These are phyloP conservation scores for Nothocercus julius DNA, from an alignment of 2,113 vertebrate species.

Conservation along the genomic window DNA sequence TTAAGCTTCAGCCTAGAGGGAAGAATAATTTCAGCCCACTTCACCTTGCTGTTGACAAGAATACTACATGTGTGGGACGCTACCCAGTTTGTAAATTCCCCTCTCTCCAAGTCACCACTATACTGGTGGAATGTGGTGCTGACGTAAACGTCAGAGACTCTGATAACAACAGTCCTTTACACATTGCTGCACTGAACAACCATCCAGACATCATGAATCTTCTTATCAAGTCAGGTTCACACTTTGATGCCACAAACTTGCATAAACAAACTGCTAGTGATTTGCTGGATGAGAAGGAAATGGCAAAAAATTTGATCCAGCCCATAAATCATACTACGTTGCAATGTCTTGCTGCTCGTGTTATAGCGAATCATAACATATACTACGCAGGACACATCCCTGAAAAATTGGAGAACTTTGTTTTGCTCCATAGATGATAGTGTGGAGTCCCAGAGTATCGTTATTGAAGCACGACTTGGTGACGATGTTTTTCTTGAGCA, in stretches of 20 bases:
- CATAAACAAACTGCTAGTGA: conserved; percentile 93
- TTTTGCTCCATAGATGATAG: conserved; percentile 95
- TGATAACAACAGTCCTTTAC: conserved; percentile 93
- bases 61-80: conserved; percentile 95
- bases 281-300: conserved; percentile 94
- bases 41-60: conserved; percentile 95
- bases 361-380: conserved; percentile 91
- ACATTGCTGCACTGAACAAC: conserved; percentile 95
- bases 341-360: conserved; percentile 96
- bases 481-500: conserved; percentile 71
- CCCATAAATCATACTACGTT: conserved; percentile 97
- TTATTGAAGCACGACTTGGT: conserved; percentile 63
- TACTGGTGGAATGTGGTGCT: conserved; percentile 95
- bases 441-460: conserved; percentile 29
- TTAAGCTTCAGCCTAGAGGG: conserved; percentile 93
- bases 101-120: conserved; percentile 92
- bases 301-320: conserved; percentile 95
- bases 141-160: conserved; percentile 92
- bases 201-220: conserved; percentile 98
- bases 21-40: conserved; percentile 97
- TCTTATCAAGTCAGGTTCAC: conserved; percentile 93
- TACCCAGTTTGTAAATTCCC: conserved; percentile 99
- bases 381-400: conserved; percentile 90
- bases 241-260: conserved; percentile 96
- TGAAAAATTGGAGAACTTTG: conserved; percentile 94